phyloP scores from a whole-genome alignment of 2,797 vertebrate genomes.

The Alcedo quadribrachys region DNA sequence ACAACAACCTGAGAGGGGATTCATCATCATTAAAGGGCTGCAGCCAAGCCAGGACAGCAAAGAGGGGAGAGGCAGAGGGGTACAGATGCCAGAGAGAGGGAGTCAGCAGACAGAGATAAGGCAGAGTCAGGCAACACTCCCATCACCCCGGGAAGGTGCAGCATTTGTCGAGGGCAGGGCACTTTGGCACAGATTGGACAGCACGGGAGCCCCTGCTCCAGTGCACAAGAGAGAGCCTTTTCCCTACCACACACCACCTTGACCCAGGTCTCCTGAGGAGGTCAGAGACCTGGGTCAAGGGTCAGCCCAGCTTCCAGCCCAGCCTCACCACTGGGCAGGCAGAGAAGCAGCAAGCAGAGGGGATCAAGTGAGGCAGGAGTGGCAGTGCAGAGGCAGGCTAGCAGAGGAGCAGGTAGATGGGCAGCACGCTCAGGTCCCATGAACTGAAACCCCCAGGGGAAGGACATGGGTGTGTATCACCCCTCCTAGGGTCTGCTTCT shows the following conservation, averaged over 20 bases:
- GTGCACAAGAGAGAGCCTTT: rapidly evolving
- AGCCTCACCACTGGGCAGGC: background rate
- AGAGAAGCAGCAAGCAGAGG: background rate
- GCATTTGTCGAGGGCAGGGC: conserved; percentile 16
- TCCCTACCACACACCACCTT: background rate
- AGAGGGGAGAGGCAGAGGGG: background rate
- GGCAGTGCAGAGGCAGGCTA: background rate
- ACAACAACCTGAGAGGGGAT: background rate
- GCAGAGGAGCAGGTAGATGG: background rate
- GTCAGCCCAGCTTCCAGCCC: conserved; percentile 33
- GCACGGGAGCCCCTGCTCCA: background rate
- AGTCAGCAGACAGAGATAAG: conserved; percentile 6
- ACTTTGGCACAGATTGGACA: background rate
- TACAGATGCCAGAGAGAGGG: background rate
- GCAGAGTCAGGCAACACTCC: background rate
- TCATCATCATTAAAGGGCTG: background rate
- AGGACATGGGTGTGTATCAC: background rate
- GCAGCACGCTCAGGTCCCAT: rapidly evolving
- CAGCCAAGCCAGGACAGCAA: conserved; percentile 73
- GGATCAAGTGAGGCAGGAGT: rapidly evolving
- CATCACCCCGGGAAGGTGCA: conserved; percentile 40
- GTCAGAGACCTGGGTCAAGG: rapidly evolving
- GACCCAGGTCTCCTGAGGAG: background rate
- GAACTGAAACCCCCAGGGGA: background rate
- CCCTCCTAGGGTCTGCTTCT: background rate